Evolutionary conservation across 2,797 vertebrate species (phyloP), one percentile per base, ranked within the genome.

Genomic region (Chelidonichthys spinosus): DNA sequence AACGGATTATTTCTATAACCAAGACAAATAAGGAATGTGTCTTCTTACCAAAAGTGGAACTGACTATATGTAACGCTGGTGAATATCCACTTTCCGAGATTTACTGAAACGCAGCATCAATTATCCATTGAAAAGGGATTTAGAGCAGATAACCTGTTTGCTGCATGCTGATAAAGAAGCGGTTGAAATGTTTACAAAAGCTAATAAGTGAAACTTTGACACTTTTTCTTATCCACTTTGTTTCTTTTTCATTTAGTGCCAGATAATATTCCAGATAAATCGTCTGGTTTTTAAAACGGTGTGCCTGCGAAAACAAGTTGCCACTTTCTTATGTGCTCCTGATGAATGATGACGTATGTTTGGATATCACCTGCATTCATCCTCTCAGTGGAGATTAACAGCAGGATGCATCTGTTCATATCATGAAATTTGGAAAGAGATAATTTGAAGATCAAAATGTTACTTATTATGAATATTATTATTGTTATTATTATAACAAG

Each of bases 1-100:
- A 11, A 37, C 0, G 0, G 0, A 25, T 55, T 40, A 25, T 55
- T 40, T 49, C 0, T 54, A 4, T 13, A n/a, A 39, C 0, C 0
- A 43, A 32, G 4, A 0, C 1, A 32, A 36, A 40, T 25, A 8
- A 63, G 1, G 3, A 36, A 18, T 36, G 17, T 15, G 3, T 35
- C 1, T 4, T 32, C 35, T 67, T 42, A 15, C 11, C 1, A 32
- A 14, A 49, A 55, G 8, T 5, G 4, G 2, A 0, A 0, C 11
- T 36, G 2, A 1, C 14, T 43, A 3, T 42, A 8, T 14, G 6
- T 39, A 11, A 54, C 3, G 25, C 15, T n/a, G 1, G 0, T 3
- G 4, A 37, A 1, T 2, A 0, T 71, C 10, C 0, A 4, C 2
- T 79, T 72, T 68, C 60, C 58, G 9, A 7, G 11, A 11, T 55